A percentile compares a stretch with the other conserved stretches of the same genome.
Evolutionary conservation across 2,113 vertebrate genomes (phyloP).

Genomic region (Neolamprologus longior): DNA sequence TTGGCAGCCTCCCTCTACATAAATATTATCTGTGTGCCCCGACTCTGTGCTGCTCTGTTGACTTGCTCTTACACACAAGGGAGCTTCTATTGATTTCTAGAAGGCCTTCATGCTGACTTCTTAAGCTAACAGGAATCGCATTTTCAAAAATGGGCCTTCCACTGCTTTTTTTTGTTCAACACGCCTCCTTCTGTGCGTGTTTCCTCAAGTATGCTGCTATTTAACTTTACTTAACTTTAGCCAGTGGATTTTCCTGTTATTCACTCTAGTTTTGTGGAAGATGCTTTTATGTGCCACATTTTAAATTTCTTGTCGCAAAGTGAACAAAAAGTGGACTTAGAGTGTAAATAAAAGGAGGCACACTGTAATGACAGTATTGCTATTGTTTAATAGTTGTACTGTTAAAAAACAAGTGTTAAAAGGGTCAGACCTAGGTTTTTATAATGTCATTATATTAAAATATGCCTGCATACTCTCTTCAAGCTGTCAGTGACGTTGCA

Average conservation of each 20-base stretch:
- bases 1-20: conserved; percentile 52
- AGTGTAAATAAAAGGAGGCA: background rate
- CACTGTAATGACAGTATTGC: background rate
- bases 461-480: background rate
- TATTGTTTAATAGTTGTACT: background rate
- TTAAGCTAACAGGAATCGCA: conserved; percentile 41
- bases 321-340: background rate
- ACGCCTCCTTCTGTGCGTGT: background rate
- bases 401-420: background rate
- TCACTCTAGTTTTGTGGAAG: background rate
- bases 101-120: conserved; percentile 48
- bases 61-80: conserved; percentile 49
- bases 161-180: background rate
- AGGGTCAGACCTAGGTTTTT: background rate
- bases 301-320: background rate
- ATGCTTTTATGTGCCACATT: background rate
- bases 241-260: background rate
- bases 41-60: conserved; percentile 49
- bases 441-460: background rate
- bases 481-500: background rate
- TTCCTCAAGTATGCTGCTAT: background rate
- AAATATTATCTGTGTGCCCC: conserved; percentile 62
- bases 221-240: background rate
- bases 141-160: conserved; percentile 9
- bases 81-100: conserved; percentile 61